These are phyloP conservation scores for Pseudomugil gertrudae DNA, from an alignment of 2,797 vertebrate species.

Conservation along the genomic window DNA sequence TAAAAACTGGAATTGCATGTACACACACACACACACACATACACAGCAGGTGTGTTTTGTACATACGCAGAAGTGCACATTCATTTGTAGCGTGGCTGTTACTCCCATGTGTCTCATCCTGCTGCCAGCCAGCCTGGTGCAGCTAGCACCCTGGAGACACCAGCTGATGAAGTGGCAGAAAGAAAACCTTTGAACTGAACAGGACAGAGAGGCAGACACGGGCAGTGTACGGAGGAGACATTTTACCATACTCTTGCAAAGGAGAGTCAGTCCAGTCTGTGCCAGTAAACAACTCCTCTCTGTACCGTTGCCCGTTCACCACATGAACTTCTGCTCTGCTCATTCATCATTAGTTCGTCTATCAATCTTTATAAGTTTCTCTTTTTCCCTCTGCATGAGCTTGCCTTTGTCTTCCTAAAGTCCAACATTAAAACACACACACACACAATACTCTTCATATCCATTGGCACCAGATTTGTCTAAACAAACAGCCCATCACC, in stretches of 20 bases:
- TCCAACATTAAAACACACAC: constrained; percentile 1
- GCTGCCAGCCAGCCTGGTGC: constrained; percentile 46
- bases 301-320: constrained; percentile 45
- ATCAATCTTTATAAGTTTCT: constrained; percentile 14
- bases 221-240: constrained; percentile 28
- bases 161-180: constrained; percentile 63
- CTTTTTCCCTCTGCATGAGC: background rate
- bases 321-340: constrained; percentile 25
- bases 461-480: constrained; percentile 34
- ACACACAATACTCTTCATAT: constrained; percentile 11
- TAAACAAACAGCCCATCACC: constrained; percentile 36
- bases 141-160: constrained; percentile 45
- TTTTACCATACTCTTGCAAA: constrained; percentile 51
- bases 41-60: constrained; percentile 27
- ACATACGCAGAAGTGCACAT: constrained; percentile 35
- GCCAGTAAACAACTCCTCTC: constrained; percentile 51
- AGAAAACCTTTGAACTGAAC: constrained; percentile 62
- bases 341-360: constrained; percentile 35
- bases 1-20: background rate
- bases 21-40: background rate
- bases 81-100: constrained; percentile 30
- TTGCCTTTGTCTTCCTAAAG: constrained; percentile 3
- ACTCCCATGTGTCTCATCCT: constrained; percentile 52
- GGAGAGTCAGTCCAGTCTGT: constrained; percentile 39
- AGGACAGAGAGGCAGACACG: constrained; percentile 5